Percentiles rank a stretch among this genome's conserved stretches.
These are phyloP conservation scores for Tigriopus californicus DNA, from an alignment of 2,888 invertebrate genomes.

Conservation along the genomic window DNA sequence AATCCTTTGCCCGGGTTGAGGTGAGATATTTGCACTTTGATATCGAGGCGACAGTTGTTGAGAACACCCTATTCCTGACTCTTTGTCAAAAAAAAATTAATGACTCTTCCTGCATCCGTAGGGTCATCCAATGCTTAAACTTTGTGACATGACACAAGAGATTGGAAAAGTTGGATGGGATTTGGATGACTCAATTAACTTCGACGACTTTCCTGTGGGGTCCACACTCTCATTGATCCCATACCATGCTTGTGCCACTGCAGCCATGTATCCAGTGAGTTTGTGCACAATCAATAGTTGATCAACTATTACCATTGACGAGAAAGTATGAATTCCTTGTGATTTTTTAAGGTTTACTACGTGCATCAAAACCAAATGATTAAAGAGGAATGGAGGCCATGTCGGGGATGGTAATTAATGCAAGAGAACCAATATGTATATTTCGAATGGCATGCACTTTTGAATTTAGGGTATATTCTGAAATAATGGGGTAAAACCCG, in stretches of 20 bases:
- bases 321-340: neutral
- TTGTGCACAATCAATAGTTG: neutral
- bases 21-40: too few species aligned
- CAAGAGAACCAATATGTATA: too few species aligned
- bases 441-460: too few species aligned
- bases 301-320: neutral
- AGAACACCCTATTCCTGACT: too few species aligned
- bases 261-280: slow-evolving; percentile 24
- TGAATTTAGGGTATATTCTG: too few species aligned
- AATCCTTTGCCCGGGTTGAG: slow-evolving; percentile 22
- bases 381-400: slow-evolving; percentile 18
- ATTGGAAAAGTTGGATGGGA: slow-evolving; percentile 23
- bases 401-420: slow-evolving; percentile 18
- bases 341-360: slow-evolving; percentile 18
- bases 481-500: too few species aligned
- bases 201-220: slow-evolving; percentile 23
- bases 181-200: slow-evolving; percentile 22
- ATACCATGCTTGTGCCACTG: slow-evolving; percentile 26
- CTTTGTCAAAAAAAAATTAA: too few species aligned
- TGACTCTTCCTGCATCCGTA: too few species aligned
- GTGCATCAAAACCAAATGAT: slow-evolving; percentile 16
- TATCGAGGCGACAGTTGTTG: too few species aligned
- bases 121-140: slow-evolving; percentile 24
- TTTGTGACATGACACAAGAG: slow-evolving; percentile 24
- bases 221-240: slow-evolving; percentile 24